Evolutionary conservation across 35 echinoderm and acorn worm species (phyloP), one percentile per base, ranked within the genome.

Genomic region (Apostichopus japonicus): DNA sequence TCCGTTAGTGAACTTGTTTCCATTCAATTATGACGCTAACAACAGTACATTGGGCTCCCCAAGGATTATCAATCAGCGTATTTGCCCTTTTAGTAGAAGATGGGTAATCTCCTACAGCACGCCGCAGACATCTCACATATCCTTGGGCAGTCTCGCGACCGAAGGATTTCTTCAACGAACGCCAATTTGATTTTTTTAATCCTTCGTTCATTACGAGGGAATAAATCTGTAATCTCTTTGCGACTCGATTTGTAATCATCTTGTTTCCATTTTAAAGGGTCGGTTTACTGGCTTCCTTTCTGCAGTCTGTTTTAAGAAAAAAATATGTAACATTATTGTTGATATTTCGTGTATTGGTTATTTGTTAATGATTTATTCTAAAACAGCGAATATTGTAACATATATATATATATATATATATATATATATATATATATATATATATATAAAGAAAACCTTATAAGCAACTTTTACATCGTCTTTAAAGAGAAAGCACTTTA

Each of bases 131-230:
- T 55, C 22, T 14, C 79, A 19, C 79, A 54, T 83, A 83, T 83
- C 79, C 79, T 83, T 83, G 79, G 79, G 79, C 79, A 54, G 79
- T 83, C 54, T 79, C 54, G n/a, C 51, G 63, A 67, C 63, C 11
- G 51, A 51, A 54, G 51, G 54, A 44, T 52, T 53, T 54, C 17
- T 6, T 54, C 79, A 54, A 83, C 79, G 33, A 83, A 83, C 44
- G 51, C 79, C 79, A 83, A 83, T 83, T 83, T 83, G 33, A 83
- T 53, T 67, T 33, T 33, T 83, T 83, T 83, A 83, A 83, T 83
- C 79, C 79, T 52, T 55, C 79, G 79, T 83, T 83, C 79, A 83
- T 83, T 83, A 83, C 79, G 79, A 83, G 79, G 10, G 44, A 44
- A 83, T 24, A 83, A 83, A 83, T 83, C 10, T 83, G 79, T 83